phyloP scores from a whole-genome alignment of 2,113 vertebrate genomes.

The Corvus hawaiiensis region DNA sequence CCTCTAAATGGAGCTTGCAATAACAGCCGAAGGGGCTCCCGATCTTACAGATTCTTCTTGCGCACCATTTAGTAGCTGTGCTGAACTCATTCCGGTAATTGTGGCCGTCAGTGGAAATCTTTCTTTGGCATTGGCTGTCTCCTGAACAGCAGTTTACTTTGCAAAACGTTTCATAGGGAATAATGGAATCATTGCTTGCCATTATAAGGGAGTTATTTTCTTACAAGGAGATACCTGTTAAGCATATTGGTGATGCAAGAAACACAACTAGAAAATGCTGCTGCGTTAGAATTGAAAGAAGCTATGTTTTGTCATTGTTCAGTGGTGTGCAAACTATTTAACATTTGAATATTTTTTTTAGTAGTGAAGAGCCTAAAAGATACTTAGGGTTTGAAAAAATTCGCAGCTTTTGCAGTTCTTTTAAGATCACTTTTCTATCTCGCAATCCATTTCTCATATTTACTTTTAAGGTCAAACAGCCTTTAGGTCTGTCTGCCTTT shows the following conservation, averaged over 20 bases:
- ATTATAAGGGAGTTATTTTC: background rate
- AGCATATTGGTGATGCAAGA: background rate
- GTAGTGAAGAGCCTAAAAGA: background rate
- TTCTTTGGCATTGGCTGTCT: background rate
- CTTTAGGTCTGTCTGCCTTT: background rate
- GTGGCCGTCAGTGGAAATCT: background rate
- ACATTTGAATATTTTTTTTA: background rate
- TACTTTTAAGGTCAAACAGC: background rate
- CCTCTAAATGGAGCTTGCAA: background rate
- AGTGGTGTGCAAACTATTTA: background rate
- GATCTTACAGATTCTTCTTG: background rate
- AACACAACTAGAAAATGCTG: background rate
- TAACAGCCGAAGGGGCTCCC: background rate
- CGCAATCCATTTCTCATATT: background rate
- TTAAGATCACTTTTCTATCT: background rate
- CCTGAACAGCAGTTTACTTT: background rate
- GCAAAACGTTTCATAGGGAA: background rate
- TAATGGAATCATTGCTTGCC: background rate
- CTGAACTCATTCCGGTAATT: background rate
- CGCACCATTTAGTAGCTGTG: accelerated
- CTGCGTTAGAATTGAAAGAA: background rate
- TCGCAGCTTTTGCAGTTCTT: background rate
- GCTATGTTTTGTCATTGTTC: background rate
- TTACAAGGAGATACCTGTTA: background rate
- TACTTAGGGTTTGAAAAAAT: background rate